Percentiles rank a stretch among this genome's conserved stretches.
These are phyloP conservation scores for Ptyas mucosa DNA, from an alignment of 2,113 vertebrate species.

Conservation along the genomic window DNA sequence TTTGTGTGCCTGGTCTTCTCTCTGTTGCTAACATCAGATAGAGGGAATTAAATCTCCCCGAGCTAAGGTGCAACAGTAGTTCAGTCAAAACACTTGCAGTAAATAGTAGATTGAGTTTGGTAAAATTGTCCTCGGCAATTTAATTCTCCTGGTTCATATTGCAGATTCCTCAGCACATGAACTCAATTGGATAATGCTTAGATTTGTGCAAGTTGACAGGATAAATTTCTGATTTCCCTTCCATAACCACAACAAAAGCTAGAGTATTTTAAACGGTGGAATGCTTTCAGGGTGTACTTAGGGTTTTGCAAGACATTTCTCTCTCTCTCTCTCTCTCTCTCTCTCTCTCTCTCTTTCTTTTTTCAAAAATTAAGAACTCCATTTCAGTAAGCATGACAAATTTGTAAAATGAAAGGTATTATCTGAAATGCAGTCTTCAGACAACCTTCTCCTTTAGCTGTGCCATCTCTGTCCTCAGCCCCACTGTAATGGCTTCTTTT, in stretches of 20 bases:
- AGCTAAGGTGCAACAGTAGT: not conserved
- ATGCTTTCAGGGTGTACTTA: no score
- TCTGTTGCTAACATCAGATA: not conserved
- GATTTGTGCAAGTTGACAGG: no score
- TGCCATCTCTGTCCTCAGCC: not conserved
- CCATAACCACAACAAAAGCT: not conserved
- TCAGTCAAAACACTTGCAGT: not conserved
- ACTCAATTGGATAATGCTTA: not conserved
- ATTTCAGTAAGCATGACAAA: not conserved
- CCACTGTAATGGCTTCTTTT: not conserved
- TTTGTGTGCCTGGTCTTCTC: not conserved
- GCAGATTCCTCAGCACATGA: not conserved
- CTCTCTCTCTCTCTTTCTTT: no score
- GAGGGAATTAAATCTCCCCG: no score
- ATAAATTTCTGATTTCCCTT: not conserved
- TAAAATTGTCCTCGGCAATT: not conserved
- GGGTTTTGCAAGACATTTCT: not conserved
- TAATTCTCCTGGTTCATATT: not conserved
- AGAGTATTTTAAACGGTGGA: not conserved
- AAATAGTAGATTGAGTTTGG: not conserved
- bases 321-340: not conserved
- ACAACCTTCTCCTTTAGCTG: not conserved
- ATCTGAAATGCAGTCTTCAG: not conserved
- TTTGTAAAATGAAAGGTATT: not conserved
- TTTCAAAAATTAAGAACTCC: not conserved